Base-by-base conservation (phyloP, 2,113 vertebrate species). In the Salvelinus sp. region DNA sequence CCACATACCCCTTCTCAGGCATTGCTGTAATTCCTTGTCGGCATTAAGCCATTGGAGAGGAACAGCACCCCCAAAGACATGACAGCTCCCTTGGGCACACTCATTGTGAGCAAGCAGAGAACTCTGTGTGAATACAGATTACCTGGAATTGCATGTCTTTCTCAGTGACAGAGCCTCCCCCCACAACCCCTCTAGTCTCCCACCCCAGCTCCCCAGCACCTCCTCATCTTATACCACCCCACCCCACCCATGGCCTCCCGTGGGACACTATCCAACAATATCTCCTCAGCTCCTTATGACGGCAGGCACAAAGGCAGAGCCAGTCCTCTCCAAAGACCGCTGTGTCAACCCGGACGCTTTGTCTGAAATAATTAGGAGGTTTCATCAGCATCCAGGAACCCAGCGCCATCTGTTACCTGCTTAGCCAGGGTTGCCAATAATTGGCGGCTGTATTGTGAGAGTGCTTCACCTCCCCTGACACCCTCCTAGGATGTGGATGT, bases 301-400 rank as follows among this genome's bases (percentile, higher is more conserved):
- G 25, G 69, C 69, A 86, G 80, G 76, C 79, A 73, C 79, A 50
- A 72, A 83, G 50, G 75, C 63, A 69, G 47, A 82, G 83, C 84
- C 86, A 85, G 76, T 86, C 83, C 82, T 78, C 77, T 78, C 66
- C 22, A 75, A 85, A 75, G 79, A 70, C 60, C n/a, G 73, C 16
- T n/a, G 57, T 65, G 67, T 69, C 67, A 82, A 78, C 79, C 70
- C 2, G 0, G 76, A 82, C 80, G 77, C 79, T 90, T 88, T 86
- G 91, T 91, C 88, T 85, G 81, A 88, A 86, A 88, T 90, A 90
- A 91, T 92, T 90, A 88, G 77, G 72, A 76, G 72, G 83, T 80
- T 88, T 88, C 81, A 88, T 91, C 90, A 89, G 84, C 80, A 82
- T 82, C 60, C 60, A 30, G 79, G 78, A 86, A 84, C 80, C 76